Base-by-base conservation (phyloP, 1,140 invertebrate genomes). In the Dolichoris vasculosae region DNA sequence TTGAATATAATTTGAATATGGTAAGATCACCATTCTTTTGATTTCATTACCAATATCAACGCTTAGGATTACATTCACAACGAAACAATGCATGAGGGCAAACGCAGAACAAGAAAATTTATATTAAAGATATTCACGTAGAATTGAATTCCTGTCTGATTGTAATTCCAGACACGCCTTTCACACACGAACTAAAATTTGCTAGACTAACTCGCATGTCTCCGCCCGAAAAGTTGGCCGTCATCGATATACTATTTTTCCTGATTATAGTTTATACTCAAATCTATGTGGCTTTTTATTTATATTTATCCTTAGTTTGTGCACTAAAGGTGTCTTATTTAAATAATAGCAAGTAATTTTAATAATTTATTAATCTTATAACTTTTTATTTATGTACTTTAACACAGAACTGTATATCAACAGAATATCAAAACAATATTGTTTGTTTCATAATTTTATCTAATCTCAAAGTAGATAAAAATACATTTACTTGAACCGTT, bases 61-160 rank as follows among this genome's bases (percentile, higher is more conserved):
- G 69, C 3, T 15, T 4, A 26, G 35, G 11, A 17, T 71, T 26
- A 8, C 3, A 38, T 17, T 71, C 13, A 55, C 9, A 17, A 40
- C 11, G 67, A 71, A n/a, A 32, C 4, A 43, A 11, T 13, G 35
- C 46, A 17, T 3, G 77, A 40, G 17, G 38, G 35, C 32, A 30
- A 35, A 43, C 32, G 23, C 13, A 23, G 46, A 43, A 7, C 11
- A 15, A 64, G 43, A 43, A 85, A 59, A 79, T 80, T 82, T 51
- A 71, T 67, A 82, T 86, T 64, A 79, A 63, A 83, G 75, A 86
- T 77, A 76, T 73, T 81, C 48, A 23, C 46, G 69, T 51, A 48
- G 51, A 63, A 80, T 15, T 32, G 76, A 9, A 23, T 78, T 38
- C 35, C 48, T 0, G 13, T 69, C n/a, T 20, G 23, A 2, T 30